Evolutionary conservation across 2,113 vertebrate genomes (phyloP).

Genomic region (Lampris megalopsis): DNA sequence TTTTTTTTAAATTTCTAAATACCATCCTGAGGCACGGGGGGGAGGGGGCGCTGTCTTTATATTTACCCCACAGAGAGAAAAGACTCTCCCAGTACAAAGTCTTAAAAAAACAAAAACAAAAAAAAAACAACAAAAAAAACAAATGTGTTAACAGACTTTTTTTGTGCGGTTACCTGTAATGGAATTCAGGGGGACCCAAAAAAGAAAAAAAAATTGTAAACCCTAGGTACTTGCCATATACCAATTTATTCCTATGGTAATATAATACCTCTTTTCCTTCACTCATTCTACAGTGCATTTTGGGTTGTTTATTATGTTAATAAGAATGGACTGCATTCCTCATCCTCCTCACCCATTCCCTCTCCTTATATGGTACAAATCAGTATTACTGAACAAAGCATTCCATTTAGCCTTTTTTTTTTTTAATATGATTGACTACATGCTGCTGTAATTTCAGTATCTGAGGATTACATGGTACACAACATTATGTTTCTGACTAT

Average conservation of each 20-base stretch:
- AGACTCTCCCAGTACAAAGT: constrained; percentile 35
- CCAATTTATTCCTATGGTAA: constrained; percentile 69
- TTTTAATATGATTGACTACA: constrained; percentile 67
- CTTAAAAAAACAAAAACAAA: not conserved
- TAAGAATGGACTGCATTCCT: constrained; percentile 70
- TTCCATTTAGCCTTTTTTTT: constrained; percentile 75
- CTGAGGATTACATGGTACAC: constrained; percentile 64
- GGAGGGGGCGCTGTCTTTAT: not conserved
- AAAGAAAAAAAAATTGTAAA: constrained; percentile 1
- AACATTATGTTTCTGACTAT: constrained; percentile 64
- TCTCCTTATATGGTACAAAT: constrained; percentile 76
- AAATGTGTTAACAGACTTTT: constrained; percentile 27
- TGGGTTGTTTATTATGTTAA: constrained; percentile 58
- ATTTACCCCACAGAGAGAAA: not conserved
- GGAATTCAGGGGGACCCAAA: constrained; percentile 30
- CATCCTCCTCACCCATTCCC: constrained; percentile 29
- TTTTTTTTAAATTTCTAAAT: not conserved
- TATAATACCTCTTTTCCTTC: constrained; percentile 62
- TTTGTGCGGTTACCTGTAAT: constrained; percentile 49
- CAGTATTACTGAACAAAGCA: constrained; percentile 85
- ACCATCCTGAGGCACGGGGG: not conserved
- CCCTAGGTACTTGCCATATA: constrained; percentile 53
- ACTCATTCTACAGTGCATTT: constrained; percentile 47
- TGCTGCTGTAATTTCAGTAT: constrained; percentile 77
- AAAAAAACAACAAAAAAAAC: no score